A percentile compares a stretch with the other conserved stretches of the same genome.
These are phyloP conservation scores for Mactra quadrangularis DNA, from an alignment of 1,140 invertebrate species.

Conservation along the genomic window DNA sequence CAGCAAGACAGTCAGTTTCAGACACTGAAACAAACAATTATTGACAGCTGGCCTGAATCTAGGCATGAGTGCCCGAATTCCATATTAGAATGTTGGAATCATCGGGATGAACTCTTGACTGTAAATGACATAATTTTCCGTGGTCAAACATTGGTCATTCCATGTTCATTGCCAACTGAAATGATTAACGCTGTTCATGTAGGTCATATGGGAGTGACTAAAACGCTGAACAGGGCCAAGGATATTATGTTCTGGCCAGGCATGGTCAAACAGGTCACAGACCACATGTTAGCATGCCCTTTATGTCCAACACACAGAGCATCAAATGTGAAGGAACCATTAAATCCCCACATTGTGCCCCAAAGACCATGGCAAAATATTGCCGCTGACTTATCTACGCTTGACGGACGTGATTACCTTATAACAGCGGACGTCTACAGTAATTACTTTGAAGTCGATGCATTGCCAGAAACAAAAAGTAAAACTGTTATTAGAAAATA, in stretches of 20 bases:
- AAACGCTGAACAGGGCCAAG: slow-evolving; percentile 33
- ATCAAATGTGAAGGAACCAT: slow-evolving; percentile 42
- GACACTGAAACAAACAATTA: slow-evolving; percentile 11
- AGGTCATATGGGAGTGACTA: slow-evolving; percentile 52
- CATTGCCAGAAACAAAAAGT: neutral
- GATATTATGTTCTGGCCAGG: slow-evolving; percentile 55
- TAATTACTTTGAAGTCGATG: slow-evolving; percentile 21
- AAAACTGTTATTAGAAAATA: neutral
- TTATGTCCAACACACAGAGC: slow-evolving; percentile 21
- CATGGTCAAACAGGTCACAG: slow-evolving; percentile 48
- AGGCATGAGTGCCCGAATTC: neutral
- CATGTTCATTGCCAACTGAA: slow-evolving; percentile 9
- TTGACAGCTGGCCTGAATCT: neutral
- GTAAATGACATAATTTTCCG: neutral
- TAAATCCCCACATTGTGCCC: slow-evolving; percentile 35
- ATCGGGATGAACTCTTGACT: slow-evolving; percentile 9
- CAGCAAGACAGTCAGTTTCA: neutral
- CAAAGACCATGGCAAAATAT: slow-evolving; percentile 26
- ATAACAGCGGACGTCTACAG: slow-evolving; percentile 27
- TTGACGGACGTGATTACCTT: slow-evolving; percentile 61
- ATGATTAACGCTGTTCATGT: slow-evolving; percentile 52
- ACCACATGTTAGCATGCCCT: slow-evolving; percentile 23
- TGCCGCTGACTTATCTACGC: slow-evolving; percentile 58
- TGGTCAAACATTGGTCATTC: slow-evolving; percentile 1
- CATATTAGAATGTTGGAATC: slow-evolving; percentile 2